Evolutionary conservation across 2,113 vertebrate species (phyloP), one percentile per base, ranked within the genome.

Genomic region (Drymodes brunneopygia): DNA sequence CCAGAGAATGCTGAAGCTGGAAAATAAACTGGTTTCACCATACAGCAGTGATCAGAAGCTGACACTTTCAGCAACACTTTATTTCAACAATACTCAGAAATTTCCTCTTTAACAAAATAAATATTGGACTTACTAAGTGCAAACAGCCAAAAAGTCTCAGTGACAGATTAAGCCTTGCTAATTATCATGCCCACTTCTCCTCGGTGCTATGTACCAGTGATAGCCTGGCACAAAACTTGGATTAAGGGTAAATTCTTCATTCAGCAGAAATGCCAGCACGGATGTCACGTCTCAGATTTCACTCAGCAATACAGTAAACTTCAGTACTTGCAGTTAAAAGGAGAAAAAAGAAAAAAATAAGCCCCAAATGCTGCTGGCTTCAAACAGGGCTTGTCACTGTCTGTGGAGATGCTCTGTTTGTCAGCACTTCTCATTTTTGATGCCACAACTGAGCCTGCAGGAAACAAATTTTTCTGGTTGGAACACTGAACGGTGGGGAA

Each of bases 261-360:
- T 22, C 2, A 35, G 22, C 24, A 89, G 27, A 73, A 90, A 45
- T n/a, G 15, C 36, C 53, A 71, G 10, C 17, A 17, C 0, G 0
- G 29, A 11, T 51, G 16, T 22, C 23, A 16, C 0, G 8, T 27
- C 51, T 93, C 50, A 53, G 42, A 66, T 61, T 80, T 42, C 38
- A 18, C 54, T 51, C 78, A 53, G 50, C 15, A 56, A 19, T 8
- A 62, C 12, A 35, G 24, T 8, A 31, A 28, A 84, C 47, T 78
- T 86, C 38, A 66, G 20, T 17, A 27, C n/a, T 61, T 33, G 8
- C 18, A 21, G 45, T 79, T 45, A 31, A 85, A 81, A 33, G 20
- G 24, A 47, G 28, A 12, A 16, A 38, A 65, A 23, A 67, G 16
- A 12, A 31, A 8, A 40, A 47, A 18, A 22, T 2, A 38, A n/a